phyloP scores from a whole-genome alignment of 2,113 vertebrate genomes.

The Epinephelus moara region DNA sequence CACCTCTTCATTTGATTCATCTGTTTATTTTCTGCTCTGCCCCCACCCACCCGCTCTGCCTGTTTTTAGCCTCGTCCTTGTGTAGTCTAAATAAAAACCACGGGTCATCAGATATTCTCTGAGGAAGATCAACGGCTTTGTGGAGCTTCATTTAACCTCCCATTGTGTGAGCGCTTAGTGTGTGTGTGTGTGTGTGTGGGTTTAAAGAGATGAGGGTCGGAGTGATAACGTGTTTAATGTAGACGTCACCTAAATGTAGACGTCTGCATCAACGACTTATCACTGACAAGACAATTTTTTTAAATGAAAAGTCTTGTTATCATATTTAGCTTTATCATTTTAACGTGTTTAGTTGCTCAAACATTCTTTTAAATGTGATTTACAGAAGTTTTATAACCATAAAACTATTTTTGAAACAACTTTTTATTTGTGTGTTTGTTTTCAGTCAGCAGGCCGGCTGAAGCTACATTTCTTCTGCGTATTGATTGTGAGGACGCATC shows the following conservation, averaged over 20 bases:
- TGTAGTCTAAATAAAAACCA: slow-evolving; percentile 44
- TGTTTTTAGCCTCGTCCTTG: slow-evolving; percentile 37
- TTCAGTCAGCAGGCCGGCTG: too few relatives aligned
- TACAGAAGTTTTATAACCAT: neutral
- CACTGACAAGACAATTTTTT: too few relatives aligned
- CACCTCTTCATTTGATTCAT: neutral
- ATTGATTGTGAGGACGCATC: too few relatives aligned
- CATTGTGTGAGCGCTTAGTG: slow-evolving; percentile 9
- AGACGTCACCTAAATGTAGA: neutral
- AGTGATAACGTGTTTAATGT: neutral
- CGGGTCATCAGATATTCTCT: slow-evolving; percentile 48
- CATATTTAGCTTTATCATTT: too few relatives aligned
- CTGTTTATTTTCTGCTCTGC: neutral
- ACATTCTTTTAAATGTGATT: neutral
- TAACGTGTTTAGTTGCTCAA: neutral
- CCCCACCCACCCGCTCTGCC: neutral
- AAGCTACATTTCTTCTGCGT: too few relatives aligned
- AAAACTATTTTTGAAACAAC: too few relatives aligned
- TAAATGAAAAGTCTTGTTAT: too few relatives aligned
- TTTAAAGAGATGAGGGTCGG: neutral
- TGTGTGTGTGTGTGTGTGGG: neutral
- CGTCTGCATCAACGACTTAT: too few relatives aligned
- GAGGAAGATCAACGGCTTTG: slow-evolving; percentile 47
- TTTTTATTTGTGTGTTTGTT: too few relatives aligned
- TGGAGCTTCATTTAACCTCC: slow-evolving; percentile 51